Base-by-base conservation (phyloP, 2,113 vertebrate genomes). In the Rhinolophus sinicus region DNA sequence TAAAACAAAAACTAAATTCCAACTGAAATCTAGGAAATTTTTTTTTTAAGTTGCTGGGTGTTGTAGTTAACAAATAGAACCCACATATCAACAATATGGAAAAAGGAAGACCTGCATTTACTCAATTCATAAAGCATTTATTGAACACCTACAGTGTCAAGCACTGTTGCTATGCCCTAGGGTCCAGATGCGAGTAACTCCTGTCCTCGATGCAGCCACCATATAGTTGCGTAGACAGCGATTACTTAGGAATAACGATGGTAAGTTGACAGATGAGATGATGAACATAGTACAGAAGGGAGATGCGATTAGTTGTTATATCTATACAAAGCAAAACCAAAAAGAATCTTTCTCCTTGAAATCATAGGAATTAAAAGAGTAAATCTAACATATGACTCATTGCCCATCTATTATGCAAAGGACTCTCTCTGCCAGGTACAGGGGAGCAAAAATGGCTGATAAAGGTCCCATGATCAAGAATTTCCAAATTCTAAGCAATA, bases 31-130 rank as follows among this genome's bases (percentile, higher is more conserved):
- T 72, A 58, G 58, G 35, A 88, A 44, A 18, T 33, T 60, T 70
- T 73, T 75, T 80, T 50, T 52, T 70, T 84, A 73, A 73, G 70
- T 56, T 86, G 5, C 33, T 87, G 52, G 83, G 50, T 40, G 24
- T 33, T 62, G 87, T 80, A 67, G n/a, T 87, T 93, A 88, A 80
- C n/a, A 50, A 88, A 78, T 86, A 90, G 77, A 95, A 70, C 1
- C 30, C 56, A 58, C 1, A 2, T 44, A 81, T n/a, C 52, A 40
- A 64, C 24, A 88, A 83, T 56, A 76, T 26, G 12, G 2, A 50
- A 82, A 87, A 90, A 81, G 15, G 19, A 84, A 90, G 8, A n/a
- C 8, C 10, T 58, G 6, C 5, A 35, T 84, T 83, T 77, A 52
- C 11, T 73, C n/a, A 69, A 54, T 75, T 80, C 22, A 35, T 78